Percentiles rank a stretch among this genome's conserved stretches.
phyloP scores from a whole-genome alignment of 2,113 vertebrate genomes.

The Leptobrachium leishanense region DNA sequence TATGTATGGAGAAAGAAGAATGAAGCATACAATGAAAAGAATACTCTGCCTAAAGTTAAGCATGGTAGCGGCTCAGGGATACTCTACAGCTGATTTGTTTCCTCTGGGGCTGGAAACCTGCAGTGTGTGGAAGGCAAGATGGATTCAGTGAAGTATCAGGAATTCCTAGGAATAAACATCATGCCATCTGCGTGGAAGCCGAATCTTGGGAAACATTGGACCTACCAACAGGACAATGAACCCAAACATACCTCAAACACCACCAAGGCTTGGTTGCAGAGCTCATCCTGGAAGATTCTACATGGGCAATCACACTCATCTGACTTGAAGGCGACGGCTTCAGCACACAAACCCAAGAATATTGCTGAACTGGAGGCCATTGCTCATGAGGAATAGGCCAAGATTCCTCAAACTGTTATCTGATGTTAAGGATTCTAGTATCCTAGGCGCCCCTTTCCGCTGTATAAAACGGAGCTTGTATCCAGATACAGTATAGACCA shows the following conservation, averaged over 20 bases:
- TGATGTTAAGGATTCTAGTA: no score
- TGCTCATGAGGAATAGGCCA: background rate
- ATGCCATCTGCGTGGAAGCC: constrained; percentile 34
- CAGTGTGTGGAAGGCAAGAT: constrained; percentile 33
- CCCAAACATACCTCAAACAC: background rate
- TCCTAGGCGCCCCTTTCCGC: no score
- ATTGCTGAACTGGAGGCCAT: constrained; percentile 9
- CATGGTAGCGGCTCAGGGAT: background rate
- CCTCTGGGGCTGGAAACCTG: constrained; percentile 26
- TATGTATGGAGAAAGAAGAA: background rate
- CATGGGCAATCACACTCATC: background rate
- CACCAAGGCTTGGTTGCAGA: constrained; percentile 10
- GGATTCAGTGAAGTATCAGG: constrained; percentile 12
- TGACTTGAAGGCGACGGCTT: background rate
- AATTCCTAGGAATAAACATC: constrained; percentile 27
- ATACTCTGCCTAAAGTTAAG: background rate
- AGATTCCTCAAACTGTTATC: constrained; percentile 1
- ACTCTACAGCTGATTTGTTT: background rate
- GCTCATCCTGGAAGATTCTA: background rate
- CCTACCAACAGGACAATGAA: constrained; percentile 42
- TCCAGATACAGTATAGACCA: no score
- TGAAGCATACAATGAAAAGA: background rate
- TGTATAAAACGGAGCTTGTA: no score
- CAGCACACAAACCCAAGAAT: constrained; percentile 7
- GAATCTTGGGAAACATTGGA: constrained; percentile 23